phyloP scores from a whole-genome alignment of 2,888 invertebrate species.

The Apodemia mormo region DNA sequence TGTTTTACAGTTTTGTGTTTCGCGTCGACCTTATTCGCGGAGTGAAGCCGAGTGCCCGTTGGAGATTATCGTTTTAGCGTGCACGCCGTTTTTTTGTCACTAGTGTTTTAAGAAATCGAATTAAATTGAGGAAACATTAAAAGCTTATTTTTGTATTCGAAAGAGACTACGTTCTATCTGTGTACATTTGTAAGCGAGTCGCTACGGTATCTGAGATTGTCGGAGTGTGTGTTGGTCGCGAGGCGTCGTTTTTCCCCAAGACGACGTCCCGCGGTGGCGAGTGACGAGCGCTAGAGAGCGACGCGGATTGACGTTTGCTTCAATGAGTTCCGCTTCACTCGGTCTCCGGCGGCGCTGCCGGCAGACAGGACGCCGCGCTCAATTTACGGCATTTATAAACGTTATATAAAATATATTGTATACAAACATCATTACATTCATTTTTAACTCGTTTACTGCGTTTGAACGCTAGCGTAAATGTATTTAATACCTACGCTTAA shows the following conservation, averaged over 20 bases:
- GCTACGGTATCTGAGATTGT: slow-evolving; percentile 33
- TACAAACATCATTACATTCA: slow-evolving; percentile 48
- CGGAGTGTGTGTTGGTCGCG: slow-evolving; percentile 50
- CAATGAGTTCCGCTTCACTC: slow-evolving; percentile 48
- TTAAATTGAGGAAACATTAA: slow-evolving; percentile 76
- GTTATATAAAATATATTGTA: slow-evolving; percentile 44
- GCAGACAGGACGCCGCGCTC: slow-evolving; percentile 42
- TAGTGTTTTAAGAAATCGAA: slow-evolving; percentile 75
- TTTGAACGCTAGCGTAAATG: slow-evolving; percentile 68
- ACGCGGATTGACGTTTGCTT: slow-evolving; percentile 56
- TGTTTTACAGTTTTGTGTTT: slow-evolving; percentile 57
- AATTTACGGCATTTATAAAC: slow-evolving; percentile 41
- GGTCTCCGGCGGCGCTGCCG: slow-evolving; percentile 34
- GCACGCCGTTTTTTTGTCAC: slow-evolving; percentile 71
- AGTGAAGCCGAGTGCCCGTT: slow-evolving; percentile 58
- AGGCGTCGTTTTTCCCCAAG: slow-evolving; percentile 76
- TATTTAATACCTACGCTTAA: slow-evolving; percentile 71
- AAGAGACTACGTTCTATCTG: slow-evolving; percentile 69
- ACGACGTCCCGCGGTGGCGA: slow-evolving; percentile 64
- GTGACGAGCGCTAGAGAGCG: slow-evolving; percentile 44
- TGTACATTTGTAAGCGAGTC: slow-evolving; percentile 64
- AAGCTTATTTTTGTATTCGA: slow-evolving; percentile 81
- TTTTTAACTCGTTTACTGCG: slow-evolving; percentile 61
- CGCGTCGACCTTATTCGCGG: slow-evolving; percentile 58
- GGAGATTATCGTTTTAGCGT: slow-evolving; percentile 66